Evolutionary conservation across 2,888 invertebrate species (phyloP).

Genomic region (Acrobasis consociella): DNA sequence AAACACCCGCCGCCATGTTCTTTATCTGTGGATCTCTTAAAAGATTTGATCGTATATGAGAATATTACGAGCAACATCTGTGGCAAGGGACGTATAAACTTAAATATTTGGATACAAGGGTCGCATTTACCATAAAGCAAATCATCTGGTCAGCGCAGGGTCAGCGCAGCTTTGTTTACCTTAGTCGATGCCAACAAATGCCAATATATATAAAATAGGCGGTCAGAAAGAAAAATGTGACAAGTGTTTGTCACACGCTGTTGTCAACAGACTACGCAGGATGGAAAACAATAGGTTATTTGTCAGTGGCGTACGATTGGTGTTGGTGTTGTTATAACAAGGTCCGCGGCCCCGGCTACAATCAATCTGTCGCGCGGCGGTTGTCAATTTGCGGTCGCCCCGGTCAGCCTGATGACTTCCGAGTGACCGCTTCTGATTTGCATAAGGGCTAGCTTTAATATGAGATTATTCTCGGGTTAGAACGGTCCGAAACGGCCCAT

Average conservation of each 20-base stretch:
- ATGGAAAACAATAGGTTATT: slow-evolving; percentile 41
- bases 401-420: slow-evolving; percentile 68
- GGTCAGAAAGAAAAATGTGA: not conserved
- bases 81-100: slow-evolving; percentile 79
- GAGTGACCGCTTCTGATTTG: slow-evolving; percentile 78
- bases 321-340: slow-evolving; percentile 59
- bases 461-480: slow-evolving; percentile 77
- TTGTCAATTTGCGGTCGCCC: slow-evolving; percentile 67
- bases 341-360: slow-evolving; percentile 59
- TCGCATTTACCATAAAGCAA: slow-evolving; percentile 42
- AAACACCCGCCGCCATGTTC: slow-evolving; percentile 76
- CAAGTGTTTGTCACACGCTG: not conserved
- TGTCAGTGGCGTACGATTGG: slow-evolving; percentile 42
- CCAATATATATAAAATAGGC: not conserved
- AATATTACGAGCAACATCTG: slow-evolving; percentile 81
- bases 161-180: slow-evolving; percentile 29
- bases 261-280: slow-evolving; percentile 23
- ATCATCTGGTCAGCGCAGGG: slow-evolving; percentile 32
- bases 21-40: slow-evolving; percentile 81
- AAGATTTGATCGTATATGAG: slow-evolving; percentile 81
- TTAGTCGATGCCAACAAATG: slow-evolving; percentile 10
- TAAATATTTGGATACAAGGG: slow-evolving; percentile 59
- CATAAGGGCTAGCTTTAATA: slow-evolving; percentile 78
- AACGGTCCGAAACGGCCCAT: slow-evolving; percentile 58
- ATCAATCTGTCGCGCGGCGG: slow-evolving; percentile 67